These are phyloP conservation scores for Phragmatobia fuliginosa DNA, from an alignment of 2,888 invertebrate genomes.

Conservation along the genomic window DNA sequence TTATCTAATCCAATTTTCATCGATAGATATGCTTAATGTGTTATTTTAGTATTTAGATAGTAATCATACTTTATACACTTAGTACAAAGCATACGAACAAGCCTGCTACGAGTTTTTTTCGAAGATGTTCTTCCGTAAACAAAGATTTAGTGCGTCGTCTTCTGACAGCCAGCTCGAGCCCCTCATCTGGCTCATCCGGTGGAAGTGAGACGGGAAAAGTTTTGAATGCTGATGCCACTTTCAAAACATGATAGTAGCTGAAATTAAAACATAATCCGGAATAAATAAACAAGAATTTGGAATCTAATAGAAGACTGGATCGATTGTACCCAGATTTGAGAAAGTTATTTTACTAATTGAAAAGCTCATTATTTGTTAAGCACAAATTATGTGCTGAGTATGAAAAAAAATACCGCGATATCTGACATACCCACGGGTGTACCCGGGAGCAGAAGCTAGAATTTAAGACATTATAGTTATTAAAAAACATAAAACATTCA, in stretches of 20 bases:
- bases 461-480: too few species aligned
- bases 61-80: not conserved
- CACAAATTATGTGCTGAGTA: too few species aligned
- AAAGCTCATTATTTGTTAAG: too few species aligned
- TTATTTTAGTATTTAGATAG: not conserved
- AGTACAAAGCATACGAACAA: slow-evolving; percentile 64
- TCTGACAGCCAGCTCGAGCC: slow-evolving; percentile 79
- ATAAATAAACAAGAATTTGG: not conserved
- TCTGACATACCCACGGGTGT: too few species aligned
- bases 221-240: slow-evolving; percentile 72
- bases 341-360: too few species aligned
- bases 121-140: slow-evolving; percentile 74
- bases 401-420: too few species aligned
- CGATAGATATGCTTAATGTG: too few species aligned
- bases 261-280: slow-evolving; percentile 18
- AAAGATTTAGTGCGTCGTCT: slow-evolving; percentile 81
- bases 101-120: slow-evolving; percentile 70
- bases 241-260: slow-evolving; percentile 76
- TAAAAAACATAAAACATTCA: not conserved
- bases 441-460: too few species aligned
- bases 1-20: not conserved
- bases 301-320: too few species aligned
- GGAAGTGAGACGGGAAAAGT: slow-evolving; percentile 66
- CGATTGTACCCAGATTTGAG: too few species aligned
- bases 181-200: slow-evolving; percentile 67